Evolutionary conservation across 2,113 vertebrate genomes (phyloP), one percentile per base, ranked within the genome.

Genomic region (Oostethus manadensis): DNA sequence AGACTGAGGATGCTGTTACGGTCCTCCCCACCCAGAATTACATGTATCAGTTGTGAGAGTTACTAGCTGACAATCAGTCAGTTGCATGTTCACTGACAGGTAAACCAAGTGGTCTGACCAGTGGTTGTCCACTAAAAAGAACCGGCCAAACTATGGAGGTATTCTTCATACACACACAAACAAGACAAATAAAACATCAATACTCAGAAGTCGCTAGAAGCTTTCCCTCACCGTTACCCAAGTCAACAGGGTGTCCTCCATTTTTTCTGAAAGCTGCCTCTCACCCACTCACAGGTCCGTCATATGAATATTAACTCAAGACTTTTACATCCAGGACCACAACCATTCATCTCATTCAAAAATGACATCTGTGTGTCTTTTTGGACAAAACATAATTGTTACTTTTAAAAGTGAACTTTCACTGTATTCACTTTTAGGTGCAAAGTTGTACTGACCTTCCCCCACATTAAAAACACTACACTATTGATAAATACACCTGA

Each of bases 111-210:
- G 49, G 60, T 71, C 75, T 61, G 71, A 84, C 81, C 81, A 77
- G 69, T 5, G 14, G 69, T 68, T 63, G 81, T 84, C 76, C 77
- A 72, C 53, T 44, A 68, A 48, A 70, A 62, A 77, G 64, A 80
- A 62, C 70, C 67, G 71, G 79, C 78, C 83, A 67, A 78, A 72
- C 71, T 64, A 66, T 76, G 81, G 86, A 88, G 86, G 86, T 81
- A 84, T 82, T 84, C 75, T 80, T 83, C 79, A 86, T 66, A 82
- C 74, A 65, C 51, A 61, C 57, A 71, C 17, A n/a, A 58, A 15
- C 58, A 56, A 22, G 42, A 23, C 54, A 44, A 57, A 56, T 60
- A 56, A n/a, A 47, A 49, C 57, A 70, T 45, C 54, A 75, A 70
- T 38, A 64, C 58, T 62, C 54, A 72, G 55, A 79, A 70, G 71